Evolutionary conservation across 2,113 vertebrate genomes (phyloP).

Genomic region (Rhegmatorhina hoffmannsi): DNA sequence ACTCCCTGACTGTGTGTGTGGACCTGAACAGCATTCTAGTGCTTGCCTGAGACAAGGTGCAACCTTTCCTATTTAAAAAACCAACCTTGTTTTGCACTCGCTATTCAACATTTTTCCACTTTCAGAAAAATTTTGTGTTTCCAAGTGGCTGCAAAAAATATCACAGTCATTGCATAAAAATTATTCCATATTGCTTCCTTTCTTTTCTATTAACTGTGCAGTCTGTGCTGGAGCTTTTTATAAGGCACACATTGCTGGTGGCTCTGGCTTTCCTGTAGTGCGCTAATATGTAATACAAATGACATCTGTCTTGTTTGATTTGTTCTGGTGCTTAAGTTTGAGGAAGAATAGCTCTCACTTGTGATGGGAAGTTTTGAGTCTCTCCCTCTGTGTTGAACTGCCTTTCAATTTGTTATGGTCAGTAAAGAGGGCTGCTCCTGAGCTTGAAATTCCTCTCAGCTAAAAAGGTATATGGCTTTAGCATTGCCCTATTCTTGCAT

Average conservation of each 20-base stretch:
- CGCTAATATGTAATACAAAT: conserved; percentile 7
- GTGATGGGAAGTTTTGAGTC: neutral
- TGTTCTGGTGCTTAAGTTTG: neutral
- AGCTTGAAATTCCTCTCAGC: neutral
- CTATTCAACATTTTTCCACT: neutral
- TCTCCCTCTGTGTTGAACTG: neutral
- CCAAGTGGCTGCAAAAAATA: neutral
- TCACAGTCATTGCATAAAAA: neutral
- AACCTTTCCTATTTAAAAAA: neutral
- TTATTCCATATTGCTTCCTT: neutral
- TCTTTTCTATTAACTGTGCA: neutral
- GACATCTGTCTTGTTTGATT: conserved; percentile 31
- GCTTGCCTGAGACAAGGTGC: neutral
- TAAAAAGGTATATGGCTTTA: neutral
- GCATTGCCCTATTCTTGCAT: neutral
- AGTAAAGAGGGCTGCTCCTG: neutral
- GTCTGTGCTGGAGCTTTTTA: neutral
- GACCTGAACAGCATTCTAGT: neutral
- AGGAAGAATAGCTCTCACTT: neutral
- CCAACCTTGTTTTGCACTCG: neutral
- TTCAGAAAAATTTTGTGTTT: neutral
- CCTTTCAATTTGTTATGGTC: neutral
- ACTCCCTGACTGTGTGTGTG: neutral
- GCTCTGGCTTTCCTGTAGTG: conserved; percentile 10
- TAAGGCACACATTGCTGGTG: neutral